Conservation (phyloP, 2,113 vertebrate species). For the Mormyrus iriodes region DNA sequence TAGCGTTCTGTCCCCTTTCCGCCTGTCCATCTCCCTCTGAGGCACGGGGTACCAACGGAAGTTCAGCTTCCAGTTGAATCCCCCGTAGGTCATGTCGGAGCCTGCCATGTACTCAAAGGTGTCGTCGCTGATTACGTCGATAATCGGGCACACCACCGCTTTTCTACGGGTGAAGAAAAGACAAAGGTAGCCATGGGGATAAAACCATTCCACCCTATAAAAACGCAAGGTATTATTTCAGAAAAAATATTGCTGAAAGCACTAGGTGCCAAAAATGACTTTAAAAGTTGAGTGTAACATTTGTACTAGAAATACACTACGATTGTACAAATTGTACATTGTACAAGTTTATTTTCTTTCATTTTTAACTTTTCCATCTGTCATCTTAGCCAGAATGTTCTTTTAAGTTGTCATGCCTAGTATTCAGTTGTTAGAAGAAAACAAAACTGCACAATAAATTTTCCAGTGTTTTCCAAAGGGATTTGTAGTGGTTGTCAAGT, state of each 20-base stretch:
- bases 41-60: slow-evolving; percentile 98
- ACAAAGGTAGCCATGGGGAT: background rate
- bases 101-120: slow-evolving; percentile 98
- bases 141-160: slow-evolving; percentile 93
- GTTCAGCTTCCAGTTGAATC: slow-evolving; percentile 97
- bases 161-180: slow-evolving; percentile 56
- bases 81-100: slow-evolving; percentile 96
- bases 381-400: background rate
- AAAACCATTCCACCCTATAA: background rate
- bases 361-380: background rate
- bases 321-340: background rate
- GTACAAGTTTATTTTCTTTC: background rate
- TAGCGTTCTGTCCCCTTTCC: slow-evolving; percentile 91
- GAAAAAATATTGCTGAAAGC: background rate
- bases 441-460: background rate
- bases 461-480: background rate
- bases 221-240: background rate
- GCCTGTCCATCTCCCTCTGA: slow-evolving; percentile 92
- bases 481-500: background rate
- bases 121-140: slow-evolving; percentile 97
- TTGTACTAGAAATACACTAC: background rate
- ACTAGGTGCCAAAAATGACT: background rate
- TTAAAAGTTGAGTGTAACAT: background rate
- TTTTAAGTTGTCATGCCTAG: background rate
- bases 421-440: background rate